Conservation (phyloP, 2,113 vertebrate genomes). For the Coreoperca whiteheadi region DNA sequence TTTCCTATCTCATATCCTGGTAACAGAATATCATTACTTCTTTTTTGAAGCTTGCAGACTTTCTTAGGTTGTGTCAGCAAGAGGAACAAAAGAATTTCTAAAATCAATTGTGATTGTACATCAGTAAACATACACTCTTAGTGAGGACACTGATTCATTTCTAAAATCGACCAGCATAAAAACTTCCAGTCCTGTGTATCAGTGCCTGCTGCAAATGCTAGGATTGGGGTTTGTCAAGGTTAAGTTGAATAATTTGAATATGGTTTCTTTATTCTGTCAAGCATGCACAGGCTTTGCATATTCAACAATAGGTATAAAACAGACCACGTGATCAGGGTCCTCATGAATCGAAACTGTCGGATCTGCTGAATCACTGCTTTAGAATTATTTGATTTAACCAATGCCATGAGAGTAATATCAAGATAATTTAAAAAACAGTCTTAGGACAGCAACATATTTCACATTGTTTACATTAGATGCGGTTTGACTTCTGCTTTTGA, state of each 20-base stretch:
- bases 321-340: constrained; percentile 58
- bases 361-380: constrained; percentile 61
- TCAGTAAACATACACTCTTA: constrained; percentile 34
- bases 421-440: constrained; percentile 39
- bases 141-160: constrained; percentile 14
- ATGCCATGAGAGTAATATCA: constrained; percentile 35
- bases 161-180: constrained; percentile 9
- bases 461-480: constrained; percentile 12
- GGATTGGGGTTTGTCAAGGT: constrained; percentile 31
- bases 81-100: constrained; percentile 50
- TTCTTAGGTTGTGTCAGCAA: constrained; percentile 39
- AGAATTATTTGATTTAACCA: constrained; percentile 47
- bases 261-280: constrained; percentile 70
- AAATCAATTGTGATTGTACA: constrained; percentile 47
- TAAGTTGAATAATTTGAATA: constrained; percentile 69
- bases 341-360: constrained; percentile 37
- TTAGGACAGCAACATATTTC: background rate
- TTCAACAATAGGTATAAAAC: constrained; percentile 61
- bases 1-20: constrained; percentile 21
- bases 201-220: constrained; percentile 32
- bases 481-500: background rate
- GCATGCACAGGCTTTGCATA: constrained; percentile 65
- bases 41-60: constrained; percentile 41
- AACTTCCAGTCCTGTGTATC: constrained; percentile 16
- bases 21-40: constrained; percentile 44